Base-by-base conservation (phyloP, 2,113 vertebrate genomes). In the Corythoichthys haematopterus region DNA sequence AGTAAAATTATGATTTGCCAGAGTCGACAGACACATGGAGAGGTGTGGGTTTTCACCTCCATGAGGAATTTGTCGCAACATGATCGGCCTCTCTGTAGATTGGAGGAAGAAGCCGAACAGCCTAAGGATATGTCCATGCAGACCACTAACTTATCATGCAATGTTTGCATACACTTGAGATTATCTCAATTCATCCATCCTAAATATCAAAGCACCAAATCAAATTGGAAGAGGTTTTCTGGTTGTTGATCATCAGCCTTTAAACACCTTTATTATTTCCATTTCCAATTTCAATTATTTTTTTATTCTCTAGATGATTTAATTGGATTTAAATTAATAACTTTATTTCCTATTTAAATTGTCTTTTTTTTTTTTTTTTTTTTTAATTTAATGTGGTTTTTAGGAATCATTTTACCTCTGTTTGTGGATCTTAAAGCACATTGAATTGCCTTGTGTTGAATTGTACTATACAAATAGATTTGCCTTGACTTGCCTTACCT, bases 1-100 rank as follows among this genome's bases (percentile, higher is more conserved):
- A 28, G 20, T 28, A 77, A 75, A 72, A 80, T 85, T 68, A 80
- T 73, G 77, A 78, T 78, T 48, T 56, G 77, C 68, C 20, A 74
- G 64, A 86, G 85, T 82, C 79, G 84, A 83, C 80, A 78, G 73
- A 83, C 72, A 69, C 33, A 8, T 59, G 55, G 53, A 60, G 80
- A 80, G 77, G 83, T 71, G 77, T 77, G 85, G 75, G 65, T 76
- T 85, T 75, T 78, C 80, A 70, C 72, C 70, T 78, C 62, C 43
- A 37, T 81, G 81, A 2, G 84, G 90, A 90, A 91, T 90, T 78
- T 90, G 84, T 84, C 89, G 89, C 84, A 80, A 77, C 74, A 79
- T 43, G 66, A 73, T 64, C 55, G 69, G 65, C 43, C 47, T 79
- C 63, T 37, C 53, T 61, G 35, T 72, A 70, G 67, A 71, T 20